Percentiles rank a stretch among this genome's conserved stretches.
phyloP scores from a whole-genome alignment of 2,888 invertebrate species.

The Eupithecia exiguata region DNA sequence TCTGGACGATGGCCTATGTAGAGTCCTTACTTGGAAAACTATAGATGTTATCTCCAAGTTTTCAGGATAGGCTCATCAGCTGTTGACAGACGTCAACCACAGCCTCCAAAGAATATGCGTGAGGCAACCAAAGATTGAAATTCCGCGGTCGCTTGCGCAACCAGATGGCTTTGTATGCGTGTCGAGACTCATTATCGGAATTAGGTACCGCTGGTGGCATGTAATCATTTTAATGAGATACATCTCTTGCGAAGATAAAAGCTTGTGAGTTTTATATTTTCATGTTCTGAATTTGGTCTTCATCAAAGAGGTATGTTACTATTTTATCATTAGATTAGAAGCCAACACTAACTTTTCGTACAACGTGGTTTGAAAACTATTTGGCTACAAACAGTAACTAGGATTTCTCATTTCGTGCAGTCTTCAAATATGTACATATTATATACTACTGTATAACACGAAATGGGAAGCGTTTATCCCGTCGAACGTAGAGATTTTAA shows the following conservation, averaged over 20 bases:
- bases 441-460: no score
- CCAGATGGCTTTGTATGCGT: slow-evolving; percentile 34
- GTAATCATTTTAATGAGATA: slow-evolving; percentile 23
- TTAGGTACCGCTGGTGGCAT: slow-evolving; percentile 15
- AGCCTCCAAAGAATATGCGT: slow-evolving; percentile 25
- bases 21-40: not conserved
- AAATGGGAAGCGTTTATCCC: no score
- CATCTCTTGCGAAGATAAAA: slow-evolving; percentile 3
- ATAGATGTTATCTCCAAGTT: not conserved
- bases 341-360: not conserved
- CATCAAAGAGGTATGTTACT: not conserved
- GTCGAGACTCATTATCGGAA: slow-evolving; percentile 24
- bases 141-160: slow-evolving; percentile 33
- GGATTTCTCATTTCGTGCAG: not conserved
- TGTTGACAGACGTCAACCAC: slow-evolving; percentile 18
- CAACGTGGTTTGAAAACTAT: not conserved
- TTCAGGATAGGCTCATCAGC: not conserved
- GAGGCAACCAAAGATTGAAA: slow-evolving; percentile 35
- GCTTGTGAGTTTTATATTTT: not conserved
- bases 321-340: not conserved
- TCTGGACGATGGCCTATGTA: not conserved
- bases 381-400: not conserved
- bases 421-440: not conserved
- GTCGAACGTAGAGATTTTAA: not conserved
- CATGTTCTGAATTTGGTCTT: not conserved